These are phyloP conservation scores for Cetoscarus ocellatus DNA, from an alignment of 2,797 vertebrate species.

Conservation along the genomic window DNA sequence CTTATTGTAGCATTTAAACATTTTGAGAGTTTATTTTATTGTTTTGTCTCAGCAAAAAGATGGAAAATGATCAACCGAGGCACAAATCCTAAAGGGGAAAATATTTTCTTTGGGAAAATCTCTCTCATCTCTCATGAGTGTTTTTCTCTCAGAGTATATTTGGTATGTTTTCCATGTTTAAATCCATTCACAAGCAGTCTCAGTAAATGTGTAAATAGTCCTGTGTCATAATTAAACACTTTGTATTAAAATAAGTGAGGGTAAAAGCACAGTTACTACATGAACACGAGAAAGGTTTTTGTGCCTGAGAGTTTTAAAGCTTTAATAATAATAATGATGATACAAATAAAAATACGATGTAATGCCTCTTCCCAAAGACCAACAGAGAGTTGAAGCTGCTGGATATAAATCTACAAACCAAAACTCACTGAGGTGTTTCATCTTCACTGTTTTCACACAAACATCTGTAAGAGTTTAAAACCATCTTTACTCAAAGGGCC, in stretches of 20 bases:
- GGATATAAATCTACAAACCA: constrained; percentile 35
- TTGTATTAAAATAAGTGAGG: constrained; percentile 40
- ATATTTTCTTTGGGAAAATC: not conserved
- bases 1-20: constrained; percentile 14
- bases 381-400: constrained; percentile 16
- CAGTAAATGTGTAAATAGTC: constrained; percentile 65
- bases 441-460: not conserved
- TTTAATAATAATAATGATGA: constrained; percentile 53
- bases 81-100: constrained; percentile 25
- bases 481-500: no score
- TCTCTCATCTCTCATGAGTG: constrained; percentile 1
- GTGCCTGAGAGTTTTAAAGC: constrained; percentile 73
- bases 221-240: constrained; percentile 38
- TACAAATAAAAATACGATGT: constrained; percentile 34
- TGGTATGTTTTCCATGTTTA: constrained; percentile 14
- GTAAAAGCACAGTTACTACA: constrained; percentile 56
- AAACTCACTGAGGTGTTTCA: constrained; percentile 25
- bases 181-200: constrained; percentile 38
- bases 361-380: constrained; percentile 52
- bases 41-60: not conserved
- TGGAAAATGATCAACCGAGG: constrained; percentile 15
- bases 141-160: constrained; percentile 26
- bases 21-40: constrained; percentile 1
- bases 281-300: constrained; percentile 52
- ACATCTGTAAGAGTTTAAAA: constrained; percentile 12